Evolutionary conservation across 2,113 vertebrate genomes (phyloP).

Genomic region (Indicator maculatus): DNA sequence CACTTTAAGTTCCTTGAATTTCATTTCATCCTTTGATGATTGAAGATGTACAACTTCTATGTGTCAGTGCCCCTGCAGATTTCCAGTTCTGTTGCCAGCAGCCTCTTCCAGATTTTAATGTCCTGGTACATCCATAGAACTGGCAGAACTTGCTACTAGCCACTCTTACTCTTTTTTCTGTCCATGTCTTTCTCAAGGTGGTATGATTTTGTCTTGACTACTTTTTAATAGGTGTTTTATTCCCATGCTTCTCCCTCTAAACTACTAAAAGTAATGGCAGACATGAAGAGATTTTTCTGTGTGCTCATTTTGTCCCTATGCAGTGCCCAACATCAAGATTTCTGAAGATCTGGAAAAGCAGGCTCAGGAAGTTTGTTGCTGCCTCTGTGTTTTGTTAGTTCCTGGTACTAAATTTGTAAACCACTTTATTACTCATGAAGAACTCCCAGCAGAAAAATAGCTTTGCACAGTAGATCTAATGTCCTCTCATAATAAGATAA

Average conservation of each 20-base stretch:
- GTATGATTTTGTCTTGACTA: not conserved
- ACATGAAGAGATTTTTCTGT: accelerated
- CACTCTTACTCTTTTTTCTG: not conserved
- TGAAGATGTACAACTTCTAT: not conserved
- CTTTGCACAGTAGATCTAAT: not conserved
- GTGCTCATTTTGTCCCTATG: not conserved
- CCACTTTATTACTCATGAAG: not conserved
- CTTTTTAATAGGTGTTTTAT: not conserved
- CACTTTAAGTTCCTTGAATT: not conserved
- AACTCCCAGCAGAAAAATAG: not conserved
- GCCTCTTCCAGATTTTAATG: not conserved
- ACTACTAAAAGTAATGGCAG: not conserved
- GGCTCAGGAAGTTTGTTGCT: not conserved
- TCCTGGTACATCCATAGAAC: not conserved
- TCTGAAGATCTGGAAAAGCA: not conserved
- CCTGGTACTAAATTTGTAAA: not conserved
- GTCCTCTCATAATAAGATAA: not conserved
- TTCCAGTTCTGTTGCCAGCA: not conserved
- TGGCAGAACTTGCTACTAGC: not conserved
- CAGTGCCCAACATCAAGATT: not conserved
- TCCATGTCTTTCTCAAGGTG: not conserved
- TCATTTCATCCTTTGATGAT: not conserved
- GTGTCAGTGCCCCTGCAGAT: not conserved
- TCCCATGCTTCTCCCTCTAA: not conserved
- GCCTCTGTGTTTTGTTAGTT: not conserved